These are phyloP conservation scores for Arenaria interpres DNA, from an alignment of 2,113 vertebrate species.

Conservation along the genomic window DNA sequence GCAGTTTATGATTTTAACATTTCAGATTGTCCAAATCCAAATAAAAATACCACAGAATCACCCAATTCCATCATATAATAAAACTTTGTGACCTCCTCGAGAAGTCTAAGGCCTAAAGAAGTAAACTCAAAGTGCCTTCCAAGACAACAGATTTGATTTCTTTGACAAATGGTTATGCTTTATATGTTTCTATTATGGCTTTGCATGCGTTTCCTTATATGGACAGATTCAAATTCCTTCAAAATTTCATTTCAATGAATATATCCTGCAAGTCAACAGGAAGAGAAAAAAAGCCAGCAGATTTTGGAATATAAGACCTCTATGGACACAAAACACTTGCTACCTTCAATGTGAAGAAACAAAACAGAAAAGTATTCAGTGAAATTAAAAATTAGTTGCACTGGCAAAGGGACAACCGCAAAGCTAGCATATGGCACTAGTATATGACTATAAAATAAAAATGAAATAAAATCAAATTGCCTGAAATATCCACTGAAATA, in stretches of 20 bases:
- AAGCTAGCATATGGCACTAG: neutral
- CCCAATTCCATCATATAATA: neutral
- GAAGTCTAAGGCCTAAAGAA: neutral
- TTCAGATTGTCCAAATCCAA: neutral
- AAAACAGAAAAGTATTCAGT: neutral
- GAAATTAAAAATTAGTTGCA: constrained; percentile 30
- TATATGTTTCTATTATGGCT: neutral
- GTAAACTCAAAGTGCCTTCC: neutral
- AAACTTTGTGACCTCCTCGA: neutral
- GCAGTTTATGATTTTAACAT: neutral
- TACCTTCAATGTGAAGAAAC: constrained; percentile 20
- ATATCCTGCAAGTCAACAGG: neutral
- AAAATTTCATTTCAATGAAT: neutral
- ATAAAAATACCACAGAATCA: neutral
- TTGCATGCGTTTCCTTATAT: neutral
- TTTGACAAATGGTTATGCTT: neutral
- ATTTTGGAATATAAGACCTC: neutral
- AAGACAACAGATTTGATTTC: neutral
- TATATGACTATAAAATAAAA: neutral
- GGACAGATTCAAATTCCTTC: neutral
- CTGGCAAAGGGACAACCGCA: neutral
- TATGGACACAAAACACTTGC: neutral
- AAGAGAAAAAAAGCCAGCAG: neutral
- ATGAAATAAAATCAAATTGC: neutral
- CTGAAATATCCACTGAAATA: neutral